Evolutionary conservation across 2,888 invertebrate genomes (phyloP).

Genomic region (Anthrax anthrax): DNA sequence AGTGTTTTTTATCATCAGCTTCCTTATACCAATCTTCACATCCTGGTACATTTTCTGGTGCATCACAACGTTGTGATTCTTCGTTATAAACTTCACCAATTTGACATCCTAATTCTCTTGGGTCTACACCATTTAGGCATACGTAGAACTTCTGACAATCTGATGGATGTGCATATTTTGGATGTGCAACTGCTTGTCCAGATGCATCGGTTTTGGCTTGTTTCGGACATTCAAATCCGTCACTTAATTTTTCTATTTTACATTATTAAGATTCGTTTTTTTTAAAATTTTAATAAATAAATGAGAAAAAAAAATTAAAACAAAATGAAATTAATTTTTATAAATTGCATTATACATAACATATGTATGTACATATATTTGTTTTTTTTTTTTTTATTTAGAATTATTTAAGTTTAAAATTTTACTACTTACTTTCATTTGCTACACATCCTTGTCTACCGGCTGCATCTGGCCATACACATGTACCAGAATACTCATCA

Average conservation of each 20-base stretch:
- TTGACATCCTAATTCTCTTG: slow-evolving; percentile 75
- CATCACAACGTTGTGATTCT: slow-evolving; percentile 67
- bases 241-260: slow-evolving; percentile 59
- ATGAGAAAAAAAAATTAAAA: not conserved
- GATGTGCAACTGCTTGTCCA: slow-evolving; percentile 65
- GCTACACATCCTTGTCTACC: slow-evolving; percentile 57
- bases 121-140: slow-evolving; percentile 70
- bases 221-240: slow-evolving; percentile 76
- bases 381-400: not conserved
- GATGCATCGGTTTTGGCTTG: slow-evolving; percentile 46
- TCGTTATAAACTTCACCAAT: slow-evolving; percentile 87
- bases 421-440: slow-evolving; percentile 37
- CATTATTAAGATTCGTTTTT: too few species aligned
- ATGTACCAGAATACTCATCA: slow-evolving; percentile 77
- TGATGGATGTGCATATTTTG: slow-evolving; percentile 69
- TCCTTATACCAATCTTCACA: slow-evolving; percentile 90
- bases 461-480: slow-evolving; percentile 76
- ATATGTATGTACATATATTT: not conserved
- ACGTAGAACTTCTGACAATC: slow-evolving; percentile 90
- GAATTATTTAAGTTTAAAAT: not conserved
- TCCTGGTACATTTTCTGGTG: slow-evolving; percentile 80
- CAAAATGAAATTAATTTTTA: not conserved
- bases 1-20: slow-evolving; percentile 24
- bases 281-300: too few species aligned
- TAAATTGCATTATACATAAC: not conserved